phyloP scores from a whole-genome alignment of 1,140 invertebrate genomes.

The Hycleus cichorii region DNA sequence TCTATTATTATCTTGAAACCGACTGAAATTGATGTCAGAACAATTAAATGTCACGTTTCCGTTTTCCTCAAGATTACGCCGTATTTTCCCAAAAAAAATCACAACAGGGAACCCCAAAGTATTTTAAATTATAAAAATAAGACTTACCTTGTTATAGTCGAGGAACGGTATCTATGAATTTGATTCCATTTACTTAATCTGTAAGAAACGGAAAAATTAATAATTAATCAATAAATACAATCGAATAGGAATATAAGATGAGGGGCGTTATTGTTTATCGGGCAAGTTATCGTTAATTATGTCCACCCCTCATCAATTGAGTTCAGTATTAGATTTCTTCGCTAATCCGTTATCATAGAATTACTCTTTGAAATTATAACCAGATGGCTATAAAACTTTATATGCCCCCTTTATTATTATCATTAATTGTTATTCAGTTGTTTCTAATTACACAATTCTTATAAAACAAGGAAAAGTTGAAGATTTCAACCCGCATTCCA shows the following conservation, averaged over 20 bases:
- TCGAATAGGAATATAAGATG: slow-evolving; percentile 5
- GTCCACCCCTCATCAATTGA: neutral
- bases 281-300: too few relatives aligned
- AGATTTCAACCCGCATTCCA: slow-evolving; percentile 18
- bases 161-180: slow-evolving; percentile 30
- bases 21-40: too few relatives aligned
- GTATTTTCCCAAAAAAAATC: too few relatives aligned
- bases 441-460: too few relatives aligned
- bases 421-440: too few relatives aligned
- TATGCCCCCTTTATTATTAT: neutral
- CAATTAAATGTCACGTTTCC: too few relatives aligned
- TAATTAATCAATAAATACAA: neutral
- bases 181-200: slow-evolving; percentile 36
- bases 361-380: neutral
- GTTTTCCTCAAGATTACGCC: too few relatives aligned
- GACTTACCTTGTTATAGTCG: slow-evolving; percentile 30
- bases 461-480: neutral
- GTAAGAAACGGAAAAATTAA: slow-evolving; percentile 17
- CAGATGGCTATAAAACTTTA: neutral
- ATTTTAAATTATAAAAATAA: neutral
- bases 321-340: too few relatives aligned
- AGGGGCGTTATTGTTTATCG: neutral
- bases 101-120: neutral
- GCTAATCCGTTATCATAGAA: too few relatives aligned
- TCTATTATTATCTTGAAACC: too few relatives aligned